Conservation (phyloP, 2,888 invertebrate species). For the Agrotis puta region DNA sequence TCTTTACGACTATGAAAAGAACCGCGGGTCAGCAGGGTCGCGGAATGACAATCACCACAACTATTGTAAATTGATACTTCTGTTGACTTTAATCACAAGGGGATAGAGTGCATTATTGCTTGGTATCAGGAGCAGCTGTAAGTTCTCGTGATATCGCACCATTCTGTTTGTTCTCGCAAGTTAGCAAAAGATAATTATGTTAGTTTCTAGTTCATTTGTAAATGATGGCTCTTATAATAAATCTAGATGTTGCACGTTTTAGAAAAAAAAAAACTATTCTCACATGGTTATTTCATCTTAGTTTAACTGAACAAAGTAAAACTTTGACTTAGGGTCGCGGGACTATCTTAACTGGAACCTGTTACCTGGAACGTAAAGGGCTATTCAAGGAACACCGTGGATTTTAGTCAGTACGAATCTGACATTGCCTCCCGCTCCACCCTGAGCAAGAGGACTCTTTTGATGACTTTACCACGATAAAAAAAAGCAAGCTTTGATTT, state of each 20-base stretch:
- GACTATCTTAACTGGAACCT: no score
- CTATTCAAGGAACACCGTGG: no score
- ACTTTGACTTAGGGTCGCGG: no score
- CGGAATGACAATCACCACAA: conserved; percentile 34
- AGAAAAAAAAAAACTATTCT: no score
- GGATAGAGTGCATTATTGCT: conserved; percentile 36
- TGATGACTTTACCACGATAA: no score
- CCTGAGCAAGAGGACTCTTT: no score
- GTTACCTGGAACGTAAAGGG: no score
- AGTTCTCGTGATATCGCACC: conserved; percentile 46
- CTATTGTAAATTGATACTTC: conserved; percentile 22
- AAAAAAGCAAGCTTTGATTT: background rate
- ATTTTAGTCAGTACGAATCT: no score
- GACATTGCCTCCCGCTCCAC: no score
- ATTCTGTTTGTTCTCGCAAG: conserved; percentile 43
- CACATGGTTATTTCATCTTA: no score
- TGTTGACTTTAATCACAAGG: conserved; percentile 19
- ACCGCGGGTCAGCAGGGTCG: conserved; percentile 67
- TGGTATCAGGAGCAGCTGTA: background rate
- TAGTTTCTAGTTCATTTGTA: conserved; percentile 41
- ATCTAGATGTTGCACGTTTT: background rate
- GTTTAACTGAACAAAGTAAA: no score
- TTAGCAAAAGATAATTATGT: conserved; percentile 46
- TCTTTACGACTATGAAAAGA: conserved; percentile 67
- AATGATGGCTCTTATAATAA: background rate